Conservation (phyloP, 2,113 vertebrate species). For the Notothenia coriiceps region DNA sequence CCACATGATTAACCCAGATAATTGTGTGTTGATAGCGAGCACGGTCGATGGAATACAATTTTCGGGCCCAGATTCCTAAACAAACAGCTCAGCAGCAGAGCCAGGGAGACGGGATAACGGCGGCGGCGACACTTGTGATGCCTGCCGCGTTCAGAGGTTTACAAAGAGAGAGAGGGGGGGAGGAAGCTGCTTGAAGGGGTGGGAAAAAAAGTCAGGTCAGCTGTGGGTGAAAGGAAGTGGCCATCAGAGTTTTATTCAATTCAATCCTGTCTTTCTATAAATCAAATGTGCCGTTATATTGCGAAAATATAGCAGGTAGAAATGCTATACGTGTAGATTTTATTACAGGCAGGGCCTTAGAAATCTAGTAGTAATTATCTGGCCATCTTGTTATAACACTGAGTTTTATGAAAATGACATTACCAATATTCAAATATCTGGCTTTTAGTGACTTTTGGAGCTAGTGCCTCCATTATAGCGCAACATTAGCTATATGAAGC, state of each 20-base stretch:
- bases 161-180: constrained; percentile 41
- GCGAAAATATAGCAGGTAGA: background rate
- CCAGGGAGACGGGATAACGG: constrained; percentile 48
- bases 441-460: background rate
- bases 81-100: constrained; percentile 95
- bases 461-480: background rate
- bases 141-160: constrained; percentile 52
- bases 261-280: background rate
- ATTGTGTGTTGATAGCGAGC: constrained; percentile 99
- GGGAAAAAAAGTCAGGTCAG: constrained; percentile 26
- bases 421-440: background rate
- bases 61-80: constrained; percentile 98
- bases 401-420: too few species aligned
- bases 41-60: constrained; percentile 99
- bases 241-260: background rate
- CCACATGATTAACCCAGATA: constrained; percentile 99
- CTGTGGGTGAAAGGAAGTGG: constrained; percentile 20
- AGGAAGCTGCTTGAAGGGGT: constrained; percentile 24
- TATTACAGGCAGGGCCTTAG: background rate
- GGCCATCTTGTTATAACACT: too few species aligned
- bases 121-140: constrained; percentile 60
- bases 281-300: background rate
- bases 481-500: background rate
- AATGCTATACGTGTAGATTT: too few species aligned
- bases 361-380: too few species aligned